These are phyloP conservation scores for Drosophila trichaetosa DNA, from an alignment of 2,888 invertebrate genomes.

Conservation along the genomic window DNA sequence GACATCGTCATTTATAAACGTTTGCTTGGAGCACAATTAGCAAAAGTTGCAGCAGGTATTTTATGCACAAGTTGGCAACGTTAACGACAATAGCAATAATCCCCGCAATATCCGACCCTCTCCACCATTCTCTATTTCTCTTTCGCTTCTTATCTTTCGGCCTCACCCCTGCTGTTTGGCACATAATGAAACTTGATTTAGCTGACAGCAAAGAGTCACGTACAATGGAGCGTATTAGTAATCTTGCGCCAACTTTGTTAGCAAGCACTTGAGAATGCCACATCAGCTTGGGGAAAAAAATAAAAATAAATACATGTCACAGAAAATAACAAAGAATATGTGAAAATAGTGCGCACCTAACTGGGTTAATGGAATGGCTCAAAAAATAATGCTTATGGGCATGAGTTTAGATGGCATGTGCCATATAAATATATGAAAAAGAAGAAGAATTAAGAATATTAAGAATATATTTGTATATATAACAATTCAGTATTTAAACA, in stretches of 20 bases:
- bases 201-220: conserved; percentile 78
- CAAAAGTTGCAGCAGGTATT: conserved; percentile 64
- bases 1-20: conserved; percentile 52
- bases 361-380: conserved; percentile 46
- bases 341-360: conserved; percentile 32
- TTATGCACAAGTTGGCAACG: conserved; percentile 51
- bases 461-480: not conserved
- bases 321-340: conserved; percentile 17
- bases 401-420: not conserved
- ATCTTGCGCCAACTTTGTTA: conserved; percentile 73
- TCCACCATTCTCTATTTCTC: not conserved
- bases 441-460: not conserved
- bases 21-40: conserved; percentile 58
- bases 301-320: conserved; percentile 6
- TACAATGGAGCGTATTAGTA: conserved; percentile 76
- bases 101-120: conserved; percentile 2
- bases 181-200: conserved; percentile 78
- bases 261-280: conserved; percentile 66
- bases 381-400: not conserved
- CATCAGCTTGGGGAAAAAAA: conserved; percentile 26
- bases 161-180: conserved; percentile 27
- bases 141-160: not conserved
- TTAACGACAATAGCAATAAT: conserved; percentile 16
- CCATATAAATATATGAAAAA: conserved; percentile 6
- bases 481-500: not conserved